Base-by-base conservation (phyloP, 64 coral and sea anemone species). In the Orbicella faveolata region DNA sequence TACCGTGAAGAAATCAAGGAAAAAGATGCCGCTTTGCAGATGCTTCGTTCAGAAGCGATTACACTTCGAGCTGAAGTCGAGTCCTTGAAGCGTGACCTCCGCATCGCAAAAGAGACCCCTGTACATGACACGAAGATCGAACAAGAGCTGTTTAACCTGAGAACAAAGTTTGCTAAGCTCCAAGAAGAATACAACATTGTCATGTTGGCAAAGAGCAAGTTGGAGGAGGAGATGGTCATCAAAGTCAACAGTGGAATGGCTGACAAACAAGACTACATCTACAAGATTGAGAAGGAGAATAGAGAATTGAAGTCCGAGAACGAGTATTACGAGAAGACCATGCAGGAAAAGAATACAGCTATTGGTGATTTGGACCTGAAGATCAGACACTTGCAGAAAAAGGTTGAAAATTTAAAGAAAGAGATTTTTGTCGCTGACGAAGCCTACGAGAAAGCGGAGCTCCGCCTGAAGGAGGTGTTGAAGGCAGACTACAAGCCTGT, bases 281-380 rank as follows among this genome's bases (percentile, higher is more conserved):
- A 91, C 89, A 91, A 91, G 79, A 34, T 91, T 54, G 89, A 91
- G 69, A 91, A 91, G 44, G 89, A 91, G 34, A 91, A 83, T 17
- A 77, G 89, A 8, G 89, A 91, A 34, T 78, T 91, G 66, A 91
- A 91, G 80, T 83, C 89, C 8, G 79, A 83, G 33, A 84, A 83
- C 23, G 89, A 91, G 69, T 91, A 91, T 61, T 91, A 76, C 70
- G 83, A 36, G 34, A 83, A 70, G 21, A 91, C 81, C 70, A 75
- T 61, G 0, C 69, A 91, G 14, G 89, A 75, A 26, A 91, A 91
- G 70, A 82, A 84, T 41, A 59, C 89, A 6, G 75, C 83, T 35
- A 82, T 91, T 35, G 36, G 89, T 23, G 89, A 91, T 4, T 14
- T 91, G 80, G 30, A 80, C 34, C 70, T 91, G 20, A 91, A 91